Evolutionary conservation across 2,113 vertebrate genomes (phyloP).

Genomic region (Mormyrus lacerda): DNA sequence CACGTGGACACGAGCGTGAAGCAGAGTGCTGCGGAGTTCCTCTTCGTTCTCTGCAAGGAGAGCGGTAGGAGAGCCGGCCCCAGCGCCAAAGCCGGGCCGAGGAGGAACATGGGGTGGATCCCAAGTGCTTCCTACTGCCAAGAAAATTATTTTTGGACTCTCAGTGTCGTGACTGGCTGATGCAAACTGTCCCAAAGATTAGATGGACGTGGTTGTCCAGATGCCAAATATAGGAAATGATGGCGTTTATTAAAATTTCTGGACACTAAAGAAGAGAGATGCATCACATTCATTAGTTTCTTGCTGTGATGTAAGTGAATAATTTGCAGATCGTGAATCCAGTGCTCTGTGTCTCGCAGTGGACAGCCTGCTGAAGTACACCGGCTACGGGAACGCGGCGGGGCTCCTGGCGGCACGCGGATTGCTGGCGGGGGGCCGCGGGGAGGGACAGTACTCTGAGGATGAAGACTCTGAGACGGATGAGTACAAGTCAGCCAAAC

Average conservation of each 20-base stretch:
- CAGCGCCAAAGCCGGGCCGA: not conserved
- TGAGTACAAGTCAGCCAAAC: constrained; percentile 91
- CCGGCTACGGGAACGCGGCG: constrained; percentile 91
- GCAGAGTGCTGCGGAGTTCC: constrained; percentile 90
- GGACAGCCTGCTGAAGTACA: constrained; percentile 92
- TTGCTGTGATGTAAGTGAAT: not conserved
- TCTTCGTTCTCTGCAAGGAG: constrained; percentile 97
- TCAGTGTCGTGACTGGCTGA: not conserved
- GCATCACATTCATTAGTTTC: not conserved
- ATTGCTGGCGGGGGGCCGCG: constrained; percentile 85
- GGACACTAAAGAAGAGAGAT: not conserved
- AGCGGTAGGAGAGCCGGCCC: constrained; percentile 64
- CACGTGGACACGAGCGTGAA: constrained; percentile 93
- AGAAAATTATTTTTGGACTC: not conserved
- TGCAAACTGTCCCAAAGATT: not conserved
- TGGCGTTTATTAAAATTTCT: not conserved
- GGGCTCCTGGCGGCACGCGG: constrained; percentile 85
- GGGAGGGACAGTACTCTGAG: constrained; percentile 90
- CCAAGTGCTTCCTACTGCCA: not conserved
- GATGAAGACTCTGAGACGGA: constrained; percentile 96
- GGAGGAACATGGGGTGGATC: not conserved
- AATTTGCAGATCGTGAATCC: not conserved
- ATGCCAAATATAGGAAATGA: not conserved
- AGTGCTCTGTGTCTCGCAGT: constrained; percentile 58
- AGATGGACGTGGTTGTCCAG: not conserved